Evolutionary conservation across 1,140 invertebrate species (phyloP).

Genomic region (Condylostylus longicornis): DNA sequence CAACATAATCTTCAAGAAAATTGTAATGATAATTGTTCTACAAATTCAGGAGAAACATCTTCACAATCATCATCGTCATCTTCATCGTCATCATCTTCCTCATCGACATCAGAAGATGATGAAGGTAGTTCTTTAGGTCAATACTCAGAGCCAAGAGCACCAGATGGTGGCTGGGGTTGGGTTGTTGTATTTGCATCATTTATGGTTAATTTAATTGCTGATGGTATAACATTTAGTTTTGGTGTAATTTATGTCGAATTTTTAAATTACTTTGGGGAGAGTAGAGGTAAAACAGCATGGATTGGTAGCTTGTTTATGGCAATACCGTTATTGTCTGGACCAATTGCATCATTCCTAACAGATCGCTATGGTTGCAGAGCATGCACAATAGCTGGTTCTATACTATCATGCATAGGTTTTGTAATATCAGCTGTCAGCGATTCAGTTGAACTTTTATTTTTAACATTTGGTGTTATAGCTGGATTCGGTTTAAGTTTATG

Average conservation of each 20-base stretch:
- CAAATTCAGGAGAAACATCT: too few species aligned
- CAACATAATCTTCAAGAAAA: neutral
- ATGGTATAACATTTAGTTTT: slow-evolving; percentile 77
- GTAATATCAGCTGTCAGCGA: slow-evolving; percentile 60
- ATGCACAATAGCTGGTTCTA: slow-evolving; percentile 64
- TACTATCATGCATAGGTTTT: slow-evolving; percentile 66
- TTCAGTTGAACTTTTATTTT: slow-evolving; percentile 61
- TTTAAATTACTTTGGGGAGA: slow-evolving; percentile 58
- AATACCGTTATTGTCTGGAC: slow-evolving; percentile 76
- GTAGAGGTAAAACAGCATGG: slow-evolving; percentile 78
- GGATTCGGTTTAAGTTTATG: slow-evolving; percentile 76
- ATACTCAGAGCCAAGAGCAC: slow-evolving; percentile 45
- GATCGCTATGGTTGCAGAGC: slow-evolving; percentile 71
- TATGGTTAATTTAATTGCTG: slow-evolving; percentile 79
- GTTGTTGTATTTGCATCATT: slow-evolving; percentile 73
- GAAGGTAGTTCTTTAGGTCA: slow-evolving; percentile 45
- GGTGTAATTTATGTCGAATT: slow-evolving; percentile 71
- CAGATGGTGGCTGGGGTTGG: slow-evolving; percentile 67
- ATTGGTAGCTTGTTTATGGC: slow-evolving; percentile 81
- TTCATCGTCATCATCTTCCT: slow-evolving; percentile 31
- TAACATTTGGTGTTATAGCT: slow-evolving; percentile 73
- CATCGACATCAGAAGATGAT: slow-evolving; percentile 34
- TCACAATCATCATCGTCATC: too few species aligned
- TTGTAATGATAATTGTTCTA: too few species aligned
- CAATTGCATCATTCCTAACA: slow-evolving; percentile 73